Evolutionary conservation across 2,888 invertebrate genomes (phyloP), one percentile per base, ranked within the genome.

Genomic region (Gastrophysa polygoni): DNA sequence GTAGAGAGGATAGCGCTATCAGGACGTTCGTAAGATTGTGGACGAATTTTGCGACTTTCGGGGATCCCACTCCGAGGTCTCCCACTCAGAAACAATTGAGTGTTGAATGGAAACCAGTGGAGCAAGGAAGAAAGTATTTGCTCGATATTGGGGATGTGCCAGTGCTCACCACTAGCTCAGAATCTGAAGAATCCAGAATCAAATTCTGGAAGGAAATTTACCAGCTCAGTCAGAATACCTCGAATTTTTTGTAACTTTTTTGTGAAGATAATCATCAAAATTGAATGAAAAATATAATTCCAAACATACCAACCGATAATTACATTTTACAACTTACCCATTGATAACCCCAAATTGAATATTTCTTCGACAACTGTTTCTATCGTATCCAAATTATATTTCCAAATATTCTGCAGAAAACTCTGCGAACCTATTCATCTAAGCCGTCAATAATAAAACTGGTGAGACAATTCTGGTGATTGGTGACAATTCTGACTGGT

Each of bases 31-130:
- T 73, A 7, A 72, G 67, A 50, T 46, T 77, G 10, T 78, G 78
- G 78, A 71, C 74, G 1, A 76, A 76, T 64, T 78, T 78, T 60
- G 77, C 78, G 4, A 71, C 62, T 58, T 68, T 48, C 55, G 71
- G 71, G 6, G 67, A 73, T 58, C 74, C 74, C 10, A 71, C 69
- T 16, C 70, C 71, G 8, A 49, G 65, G 8, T 38, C 38, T 6
- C 14, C 14, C 14, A n/a, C 38, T 38, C 51, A 47, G 16, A 60
- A 61, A 5, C 61, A 70, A 28, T 47, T 67, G 7, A 64, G 63
- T 17, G 17, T 67, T 24, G 59, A n/a, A 10, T 79, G 78, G 78
- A 63, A 73, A 56, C 73, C 76, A 1, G 68, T 70, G 1, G 61
- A 61, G 21, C 51, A 68, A 4, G 63, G 66, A 18, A 29, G 67